These are phyloP conservation scores for Caerostris darwini DNA, from an alignment of 1,140 invertebrate species.

Conservation along the genomic window DNA sequence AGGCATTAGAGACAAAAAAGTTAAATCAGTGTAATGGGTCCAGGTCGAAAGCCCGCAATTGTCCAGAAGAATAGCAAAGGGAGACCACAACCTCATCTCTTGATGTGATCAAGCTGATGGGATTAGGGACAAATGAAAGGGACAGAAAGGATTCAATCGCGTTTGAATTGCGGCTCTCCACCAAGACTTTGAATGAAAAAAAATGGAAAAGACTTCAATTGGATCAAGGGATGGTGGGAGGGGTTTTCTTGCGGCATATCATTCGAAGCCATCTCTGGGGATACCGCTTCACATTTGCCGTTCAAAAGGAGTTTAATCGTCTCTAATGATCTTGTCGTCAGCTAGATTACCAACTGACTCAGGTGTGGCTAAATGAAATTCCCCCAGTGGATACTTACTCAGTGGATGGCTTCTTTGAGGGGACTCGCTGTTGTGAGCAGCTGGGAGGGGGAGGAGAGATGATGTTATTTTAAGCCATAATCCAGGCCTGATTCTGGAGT, in stretches of 20 bases:
- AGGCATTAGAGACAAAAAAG: slow-evolving; percentile 54
- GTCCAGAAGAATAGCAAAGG: slow-evolving; percentile 69
- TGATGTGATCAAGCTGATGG: slow-evolving; percentile 71
- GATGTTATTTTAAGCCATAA: slow-evolving; percentile 49
- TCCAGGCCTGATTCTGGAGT: not conserved
- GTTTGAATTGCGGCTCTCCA: slow-evolving; percentile 69
- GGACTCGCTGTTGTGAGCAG: not conserved
- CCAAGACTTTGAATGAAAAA: not conserved
- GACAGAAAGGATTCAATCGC: slow-evolving; percentile 63
- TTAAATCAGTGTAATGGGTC: slow-evolving; percentile 74
- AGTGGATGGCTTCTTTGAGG: slow-evolving; percentile 36
- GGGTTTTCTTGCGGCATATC: slow-evolving; percentile 57
- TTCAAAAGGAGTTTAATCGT: slow-evolving; percentile 73
- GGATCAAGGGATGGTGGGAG: slow-evolving; percentile 40
- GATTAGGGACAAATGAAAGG: slow-evolving; percentile 68
- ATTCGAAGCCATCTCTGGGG: slow-evolving; percentile 14
- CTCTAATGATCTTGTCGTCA: slow-evolving; percentile 75
- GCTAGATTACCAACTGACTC: slow-evolving; percentile 72
- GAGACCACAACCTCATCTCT: slow-evolving; percentile 39
- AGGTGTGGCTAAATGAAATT: slow-evolving; percentile 76
- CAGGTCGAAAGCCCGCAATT: slow-evolving; percentile 47
- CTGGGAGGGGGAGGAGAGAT: slow-evolving; percentile 21
- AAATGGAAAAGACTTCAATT: slow-evolving; percentile 54
- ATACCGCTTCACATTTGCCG: slow-evolving; percentile 41
- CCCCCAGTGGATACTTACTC: slow-evolving; percentile 51